Evolutionary conservation across 2,797 vertebrate genomes (phyloP).

Genomic region (Arnoldichthys spilopterus): DNA sequence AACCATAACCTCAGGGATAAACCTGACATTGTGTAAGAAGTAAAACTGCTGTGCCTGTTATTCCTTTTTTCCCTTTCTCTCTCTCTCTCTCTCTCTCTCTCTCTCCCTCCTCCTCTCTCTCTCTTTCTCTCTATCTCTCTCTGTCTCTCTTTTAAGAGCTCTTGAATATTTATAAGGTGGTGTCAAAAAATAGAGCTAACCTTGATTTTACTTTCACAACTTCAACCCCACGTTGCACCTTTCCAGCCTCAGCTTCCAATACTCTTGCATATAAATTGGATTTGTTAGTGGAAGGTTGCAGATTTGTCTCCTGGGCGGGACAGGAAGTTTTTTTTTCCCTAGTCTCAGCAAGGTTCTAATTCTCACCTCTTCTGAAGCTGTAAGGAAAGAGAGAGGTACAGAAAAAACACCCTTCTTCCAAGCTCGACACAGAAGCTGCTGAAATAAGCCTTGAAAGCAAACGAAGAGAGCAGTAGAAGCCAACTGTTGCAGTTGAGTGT

Average conservation of each 20-base stretch:
- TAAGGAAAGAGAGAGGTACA: constrained; percentile 40
- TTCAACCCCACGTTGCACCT: constrained; percentile 61
- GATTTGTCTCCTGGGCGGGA: constrained; percentile 55
- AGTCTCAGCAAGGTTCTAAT: constrained; percentile 54
- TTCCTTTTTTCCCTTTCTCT: constrained; percentile 55
- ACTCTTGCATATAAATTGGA: constrained; percentile 59
- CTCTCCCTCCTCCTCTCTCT: constrained; percentile 42
- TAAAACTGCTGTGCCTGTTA: constrained; percentile 74
- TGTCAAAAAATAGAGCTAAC: constrained; percentile 72
- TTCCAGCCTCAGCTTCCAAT: constrained; percentile 48
- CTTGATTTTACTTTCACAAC: constrained; percentile 69
- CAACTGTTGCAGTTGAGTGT: constrained; percentile 44
- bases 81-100: constrained; percentile 24
- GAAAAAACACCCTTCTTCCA: constrained; percentile 21
- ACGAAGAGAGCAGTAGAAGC: constrained; percentile 11
- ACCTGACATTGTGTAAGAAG: constrained; percentile 69
- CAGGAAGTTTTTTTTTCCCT: constrained; percentile 38
- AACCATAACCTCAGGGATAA: constrained; percentile 74
- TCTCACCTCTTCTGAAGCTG: constrained; percentile 56
- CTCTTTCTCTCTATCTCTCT: constrained; percentile 8
- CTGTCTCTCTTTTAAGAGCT: constrained; percentile 61
- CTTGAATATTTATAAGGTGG: constrained; percentile 75
- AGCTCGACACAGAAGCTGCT: constrained; percentile 22
- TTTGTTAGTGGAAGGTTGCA: constrained; percentile 50
- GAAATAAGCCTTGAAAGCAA: constrained; percentile 4